Percentiles rank a stretch among this genome's conserved stretches.
Evolutionary conservation across 2,888 invertebrate species (phyloP).

Genomic region (Zygothrica quintamaculata): DNA sequence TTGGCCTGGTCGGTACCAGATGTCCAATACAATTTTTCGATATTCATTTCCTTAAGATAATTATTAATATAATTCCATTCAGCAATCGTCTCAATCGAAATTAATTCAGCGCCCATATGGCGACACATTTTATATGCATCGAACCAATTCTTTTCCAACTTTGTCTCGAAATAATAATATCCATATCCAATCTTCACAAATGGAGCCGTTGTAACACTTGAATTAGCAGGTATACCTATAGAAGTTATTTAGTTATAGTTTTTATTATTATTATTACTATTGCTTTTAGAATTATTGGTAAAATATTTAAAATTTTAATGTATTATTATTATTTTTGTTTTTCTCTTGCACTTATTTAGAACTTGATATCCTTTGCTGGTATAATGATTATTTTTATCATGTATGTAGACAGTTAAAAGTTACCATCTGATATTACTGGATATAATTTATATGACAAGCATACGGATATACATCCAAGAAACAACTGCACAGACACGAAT

Average conservation of each 20-base stretch:
- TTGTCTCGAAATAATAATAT: slow-evolving; percentile 26
- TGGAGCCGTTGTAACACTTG: slow-evolving; percentile 27
- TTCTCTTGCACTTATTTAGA: too few species aligned
- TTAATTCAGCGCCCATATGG: slow-evolving; percentile 20
- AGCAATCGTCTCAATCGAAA: slow-evolving; percentile 15
- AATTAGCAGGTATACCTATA: slow-evolving; percentile 27
- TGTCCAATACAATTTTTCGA: slow-evolving; percentile 18
- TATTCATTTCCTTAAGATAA: neutral
- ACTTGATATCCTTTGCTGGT: too few species aligned
- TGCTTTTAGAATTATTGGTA: too few species aligned
- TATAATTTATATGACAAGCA: slow-evolving; percentile 19
- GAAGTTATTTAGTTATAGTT: too few species aligned
- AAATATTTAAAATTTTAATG: too few species aligned
- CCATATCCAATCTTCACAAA: slow-evolving; percentile 21
- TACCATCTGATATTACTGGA: slow-evolving; percentile 19
- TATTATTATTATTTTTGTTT: too few species aligned
- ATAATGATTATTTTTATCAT: too few species aligned
- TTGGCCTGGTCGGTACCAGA: slow-evolving; percentile 26
- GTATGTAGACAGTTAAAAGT: too few species aligned
- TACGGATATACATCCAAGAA: slow-evolving; percentile 2
- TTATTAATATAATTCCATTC: too few species aligned
- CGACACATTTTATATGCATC: slow-evolving; percentile 25
- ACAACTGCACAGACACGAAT: slow-evolving; percentile 10
- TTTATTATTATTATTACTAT: neutral
- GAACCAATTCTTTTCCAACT: slow-evolving; percentile 18